Evolutionary conservation across 2,113 vertebrate genomes (phyloP).

Genomic region (Tragelaphus buxtoni): DNA sequence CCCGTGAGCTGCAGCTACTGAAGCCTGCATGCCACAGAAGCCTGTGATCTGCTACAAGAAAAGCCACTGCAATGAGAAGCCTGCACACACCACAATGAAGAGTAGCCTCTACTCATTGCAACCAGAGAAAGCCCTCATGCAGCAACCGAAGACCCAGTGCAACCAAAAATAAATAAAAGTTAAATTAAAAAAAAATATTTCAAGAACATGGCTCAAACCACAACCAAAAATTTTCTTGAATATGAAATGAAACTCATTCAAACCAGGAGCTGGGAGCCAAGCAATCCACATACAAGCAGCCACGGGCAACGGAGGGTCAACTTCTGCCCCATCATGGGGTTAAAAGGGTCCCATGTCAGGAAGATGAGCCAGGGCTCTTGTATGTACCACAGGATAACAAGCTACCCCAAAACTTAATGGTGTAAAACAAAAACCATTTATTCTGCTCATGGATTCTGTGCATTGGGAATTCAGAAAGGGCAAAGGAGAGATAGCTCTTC

Average conservation of each 20-base stretch:
- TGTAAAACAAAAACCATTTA: not conserved
- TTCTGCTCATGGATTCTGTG: not conserved
- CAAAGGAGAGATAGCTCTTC: not conserved
- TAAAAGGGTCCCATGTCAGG: not conserved
- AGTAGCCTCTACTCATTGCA: not conserved
- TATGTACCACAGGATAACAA: not conserved
- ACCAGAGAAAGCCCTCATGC: not conserved
- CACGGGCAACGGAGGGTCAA: not conserved
- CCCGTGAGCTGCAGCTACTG: not conserved
- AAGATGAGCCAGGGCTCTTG: not conserved
- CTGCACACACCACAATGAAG: not conserved
- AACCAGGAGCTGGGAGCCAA: not conserved
- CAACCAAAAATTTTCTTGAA: not conserved
- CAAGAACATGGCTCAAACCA: not conserved
- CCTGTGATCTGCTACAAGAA: not conserved
- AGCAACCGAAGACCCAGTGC: not conserved
- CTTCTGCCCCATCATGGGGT: fast-evolving
- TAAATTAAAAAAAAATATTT: not conserved
- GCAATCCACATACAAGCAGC: not conserved
- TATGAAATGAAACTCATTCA: not conserved
- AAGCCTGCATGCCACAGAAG: not conserved
- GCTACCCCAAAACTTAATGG: not conserved
- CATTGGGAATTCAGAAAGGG: not conserved
- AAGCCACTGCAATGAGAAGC: not conserved
- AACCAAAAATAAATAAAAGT: not conserved